phyloP scores from a whole-genome alignment of 2,113 vertebrate genomes.

The Ageneiosus marmoratus region DNA sequence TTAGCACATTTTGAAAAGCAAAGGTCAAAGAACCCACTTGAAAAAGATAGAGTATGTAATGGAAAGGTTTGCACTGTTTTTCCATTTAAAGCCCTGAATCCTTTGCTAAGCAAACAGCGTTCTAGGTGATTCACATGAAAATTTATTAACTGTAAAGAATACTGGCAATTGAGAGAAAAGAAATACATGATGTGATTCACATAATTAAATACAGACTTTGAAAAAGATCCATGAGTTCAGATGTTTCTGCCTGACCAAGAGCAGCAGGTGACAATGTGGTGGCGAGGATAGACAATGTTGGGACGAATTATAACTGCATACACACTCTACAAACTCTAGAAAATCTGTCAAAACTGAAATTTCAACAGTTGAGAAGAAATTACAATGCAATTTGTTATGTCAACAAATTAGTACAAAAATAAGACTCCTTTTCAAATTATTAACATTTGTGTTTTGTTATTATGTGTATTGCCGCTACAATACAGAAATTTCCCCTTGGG shows the following conservation, averaged over 20 bases:
- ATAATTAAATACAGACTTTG: slow-evolving; percentile 3
- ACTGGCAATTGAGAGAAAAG: neutral
- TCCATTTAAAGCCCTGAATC: neutral
- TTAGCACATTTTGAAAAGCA: neutral
- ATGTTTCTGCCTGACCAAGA: neutral
- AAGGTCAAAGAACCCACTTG: slow-evolving; percentile 35
- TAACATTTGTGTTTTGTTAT: no score
- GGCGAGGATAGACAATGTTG: neutral
- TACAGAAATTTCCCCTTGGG: no score
- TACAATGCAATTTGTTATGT: neutral
- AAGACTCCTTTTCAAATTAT: no score
- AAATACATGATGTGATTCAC: neutral
- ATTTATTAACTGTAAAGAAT: neutral
- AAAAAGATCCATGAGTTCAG: neutral
- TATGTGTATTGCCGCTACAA: no score
- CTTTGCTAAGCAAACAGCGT: neutral
- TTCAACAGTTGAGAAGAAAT: neutral
- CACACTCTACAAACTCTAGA: neutral
- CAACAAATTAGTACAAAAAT: neutral
- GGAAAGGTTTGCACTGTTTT: neutral
- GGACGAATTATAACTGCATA: neutral
- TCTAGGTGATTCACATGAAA: neutral
- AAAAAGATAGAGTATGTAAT: neutral
- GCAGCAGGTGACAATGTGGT: neutral
- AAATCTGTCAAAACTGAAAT: neutral